Evolutionary conservation across 2,797 vertebrate genomes (phyloP).

Genomic region (Liparis tanakae): DNA sequence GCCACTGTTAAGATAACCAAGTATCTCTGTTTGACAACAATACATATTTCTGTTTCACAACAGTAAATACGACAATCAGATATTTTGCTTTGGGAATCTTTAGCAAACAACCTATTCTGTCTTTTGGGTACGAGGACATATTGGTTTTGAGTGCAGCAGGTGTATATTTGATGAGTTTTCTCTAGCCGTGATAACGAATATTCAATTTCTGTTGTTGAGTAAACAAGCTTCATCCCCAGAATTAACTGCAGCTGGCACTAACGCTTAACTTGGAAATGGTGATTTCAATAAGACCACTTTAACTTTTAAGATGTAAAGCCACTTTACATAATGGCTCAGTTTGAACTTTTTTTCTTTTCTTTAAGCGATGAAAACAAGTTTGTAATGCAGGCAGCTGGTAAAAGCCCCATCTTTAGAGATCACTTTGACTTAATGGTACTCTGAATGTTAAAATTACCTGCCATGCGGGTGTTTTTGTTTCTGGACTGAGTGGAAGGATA

Average conservation of each 20-base stretch:
- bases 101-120: background rate
- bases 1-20: too few relatives aligned
- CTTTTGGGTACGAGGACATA: background rate
- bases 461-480: conserved; percentile 65
- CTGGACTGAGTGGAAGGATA: conserved; percentile 54
- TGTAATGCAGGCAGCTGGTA: conserved; percentile 68
- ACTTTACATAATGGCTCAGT: conserved; percentile 71
- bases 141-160: background rate
- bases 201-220: conserved; percentile 18
- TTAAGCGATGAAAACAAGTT: conserved; percentile 41
- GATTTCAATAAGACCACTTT: conserved; percentile 67
- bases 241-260: conserved; percentile 40
- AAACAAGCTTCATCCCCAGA: conserved; percentile 26
- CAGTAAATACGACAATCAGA: background rate
- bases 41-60: background rate
- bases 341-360: conserved; percentile 38
- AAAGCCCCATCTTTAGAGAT: conserved; percentile 69
- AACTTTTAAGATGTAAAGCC: conserved; percentile 46
- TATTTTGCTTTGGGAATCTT: background rate
- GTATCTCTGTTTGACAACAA: too few relatives aligned
- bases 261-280: conserved; percentile 47
- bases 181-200: conserved; percentile 6
- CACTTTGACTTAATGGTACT: conserved; percentile 74
- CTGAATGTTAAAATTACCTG: conserved; percentile 66
- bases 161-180: conserved; percentile 3